Base-by-base conservation (phyloP, 2,888 invertebrate genomes). In the Drosophila peninsularis region DNA sequence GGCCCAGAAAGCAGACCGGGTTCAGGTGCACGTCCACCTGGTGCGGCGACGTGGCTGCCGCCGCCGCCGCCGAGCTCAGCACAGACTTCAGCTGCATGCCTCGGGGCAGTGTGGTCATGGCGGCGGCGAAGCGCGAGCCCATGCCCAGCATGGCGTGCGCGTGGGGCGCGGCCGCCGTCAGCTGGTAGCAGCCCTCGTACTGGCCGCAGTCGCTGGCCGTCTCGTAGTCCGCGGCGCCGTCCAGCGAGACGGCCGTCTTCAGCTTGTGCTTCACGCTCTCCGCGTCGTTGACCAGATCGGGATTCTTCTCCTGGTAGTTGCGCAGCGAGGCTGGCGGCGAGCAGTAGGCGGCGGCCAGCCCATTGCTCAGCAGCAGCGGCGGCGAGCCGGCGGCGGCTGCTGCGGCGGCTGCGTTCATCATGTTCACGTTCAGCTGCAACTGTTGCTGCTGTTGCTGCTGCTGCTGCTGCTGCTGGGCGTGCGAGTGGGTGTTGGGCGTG, bases 231-330 rank as follows among this genome's bases (percentile, higher is more conserved):
- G 72, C 78, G 30, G 92, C 90, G 2, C 91, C 92, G 52, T 93
- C 93, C 34, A 92, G 90, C 0, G 90, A 75, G 71, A 92, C 73
- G 78, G 93, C 74, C 69, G 92, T 70, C 91, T 91, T 81, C 90
- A 92, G 78, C 91, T 93, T 93, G 64, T 93, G 93, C 53, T 93
- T 94, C 1, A 94, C 93, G 19, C 93, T 95, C 93, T 96, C 96
- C 19, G 92, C 95, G 90, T 96, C 96, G 92, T 95, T 96, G 91
- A 96, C 95, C 90, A 96, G 93, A 93, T 96, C 96, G 61, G 96
- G 96, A 92, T 96, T 96, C 92, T 95, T 95, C 91, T 96, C 96
- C 54, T 82, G 93, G 80, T 93, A 94, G 72, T 93, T 93, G 62
- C 93, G 91, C 75, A 94, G 78, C n/a, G 92, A 91, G 1, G 93